phyloP scores from a whole-genome alignment of 2,888 invertebrate species.

The Amphiduros pacificus region DNA sequence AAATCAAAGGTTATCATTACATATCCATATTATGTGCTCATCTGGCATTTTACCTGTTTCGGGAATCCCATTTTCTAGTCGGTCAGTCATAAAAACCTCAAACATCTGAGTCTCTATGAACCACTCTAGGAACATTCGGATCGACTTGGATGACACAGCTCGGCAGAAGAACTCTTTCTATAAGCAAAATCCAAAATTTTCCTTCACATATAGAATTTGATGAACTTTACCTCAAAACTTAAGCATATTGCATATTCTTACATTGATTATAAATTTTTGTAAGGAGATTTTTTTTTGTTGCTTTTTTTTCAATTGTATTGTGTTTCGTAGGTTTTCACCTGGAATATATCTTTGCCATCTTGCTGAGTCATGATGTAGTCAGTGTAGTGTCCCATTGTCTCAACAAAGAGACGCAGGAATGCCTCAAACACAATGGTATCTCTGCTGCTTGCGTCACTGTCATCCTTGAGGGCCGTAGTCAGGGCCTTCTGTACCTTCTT shows the following conservation, averaged over 20 bases:
- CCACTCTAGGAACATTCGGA: constrained; percentile 80
- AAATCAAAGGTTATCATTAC: too few species aligned
- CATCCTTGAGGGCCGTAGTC: constrained; percentile 64
- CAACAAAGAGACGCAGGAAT: constrained; percentile 77
- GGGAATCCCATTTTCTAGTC: constrained; percentile 35
- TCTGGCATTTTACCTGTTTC: constrained; percentile 7
- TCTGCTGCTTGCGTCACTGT: constrained; percentile 29
- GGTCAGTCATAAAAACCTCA: constrained; percentile 65
- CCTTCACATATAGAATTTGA: not conserved
- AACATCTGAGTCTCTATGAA: constrained; percentile 88
- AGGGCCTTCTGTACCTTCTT: constrained; percentile 71
- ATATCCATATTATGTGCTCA: not conserved
- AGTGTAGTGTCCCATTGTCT: constrained; percentile 73
- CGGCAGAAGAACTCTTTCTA: constrained; percentile 77
- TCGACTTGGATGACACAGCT: constrained; percentile 63
- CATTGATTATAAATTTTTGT: constrained; percentile 6
- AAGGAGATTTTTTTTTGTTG: not conserved
- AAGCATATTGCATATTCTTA: not conserved
- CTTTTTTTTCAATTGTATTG: not conserved
- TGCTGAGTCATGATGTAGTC: constrained; percentile 65
- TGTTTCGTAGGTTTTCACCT: constrained; percentile 55
- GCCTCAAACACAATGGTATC: constrained; percentile 76
- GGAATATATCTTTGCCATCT: constrained; percentile 60
- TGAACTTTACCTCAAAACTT: not conserved
- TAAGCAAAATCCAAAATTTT: constrained; percentile 41